phyloP scores from a whole-genome alignment of 1,140 invertebrate species.

The Nasonia longicornis region DNA sequence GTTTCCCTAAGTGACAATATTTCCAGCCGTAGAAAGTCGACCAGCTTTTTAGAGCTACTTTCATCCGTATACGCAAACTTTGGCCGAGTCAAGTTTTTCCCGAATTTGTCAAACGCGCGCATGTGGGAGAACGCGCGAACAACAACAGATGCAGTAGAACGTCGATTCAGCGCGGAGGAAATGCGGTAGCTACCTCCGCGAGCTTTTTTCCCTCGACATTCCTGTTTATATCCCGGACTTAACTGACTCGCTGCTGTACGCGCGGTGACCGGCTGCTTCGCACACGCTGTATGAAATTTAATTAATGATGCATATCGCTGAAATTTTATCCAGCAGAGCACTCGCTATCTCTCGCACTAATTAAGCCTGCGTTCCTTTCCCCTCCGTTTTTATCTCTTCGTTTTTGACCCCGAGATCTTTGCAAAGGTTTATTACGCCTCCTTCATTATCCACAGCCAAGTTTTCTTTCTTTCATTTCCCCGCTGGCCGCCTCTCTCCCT shows the following conservation, averaged over 20 bases:
- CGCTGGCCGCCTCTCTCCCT: not conserved
- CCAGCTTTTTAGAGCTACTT: too few species aligned
- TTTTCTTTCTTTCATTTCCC: conserved; percentile 25
- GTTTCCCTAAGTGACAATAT: conserved; percentile 1
- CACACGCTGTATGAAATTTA: conserved; percentile 7
- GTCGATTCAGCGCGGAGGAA: not conserved
- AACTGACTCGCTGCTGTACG: not conserved
- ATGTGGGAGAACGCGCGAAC: too few species aligned
- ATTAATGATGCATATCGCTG: conserved; percentile 38
- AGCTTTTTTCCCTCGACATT: not conserved
- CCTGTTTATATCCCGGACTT: not conserved
- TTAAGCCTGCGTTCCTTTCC: conserved; percentile 22
- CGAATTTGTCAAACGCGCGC: not conserved
- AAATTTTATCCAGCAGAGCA: not conserved
- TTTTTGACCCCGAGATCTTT: conserved; percentile 25
- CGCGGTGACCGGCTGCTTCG: not conserved
- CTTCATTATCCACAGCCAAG: not conserved
- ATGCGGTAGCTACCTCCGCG: not conserved
- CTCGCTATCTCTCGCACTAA: conserved; percentile 8
- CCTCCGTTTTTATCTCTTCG: conserved; percentile 1
- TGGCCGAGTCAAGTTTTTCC: not conserved
- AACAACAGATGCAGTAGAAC: not conserved
- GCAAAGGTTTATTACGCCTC: conserved; percentile 28
- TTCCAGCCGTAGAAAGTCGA: not conserved
- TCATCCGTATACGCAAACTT: not conserved